phyloP scores from a whole-genome alignment of 1,140 invertebrate species.

The Drosophila subpulchrella region DNA sequence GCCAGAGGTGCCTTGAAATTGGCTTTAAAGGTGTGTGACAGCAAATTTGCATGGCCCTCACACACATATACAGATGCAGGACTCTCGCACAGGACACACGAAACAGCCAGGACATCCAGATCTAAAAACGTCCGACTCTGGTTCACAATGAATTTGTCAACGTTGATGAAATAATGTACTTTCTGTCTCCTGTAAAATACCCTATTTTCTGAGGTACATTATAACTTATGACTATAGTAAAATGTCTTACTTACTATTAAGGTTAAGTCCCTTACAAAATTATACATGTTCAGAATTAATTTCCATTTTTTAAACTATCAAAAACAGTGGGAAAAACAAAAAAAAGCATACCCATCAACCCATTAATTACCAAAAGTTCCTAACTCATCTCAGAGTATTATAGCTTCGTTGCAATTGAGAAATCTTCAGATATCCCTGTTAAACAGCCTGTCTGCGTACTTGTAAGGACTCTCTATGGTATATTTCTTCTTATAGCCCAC shows the following conservation, averaged over 20 bases:
- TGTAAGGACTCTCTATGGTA: slow-evolving; percentile 64
- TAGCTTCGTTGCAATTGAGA: slow-evolving; percentile 8
- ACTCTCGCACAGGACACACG: slow-evolving; percentile 23
- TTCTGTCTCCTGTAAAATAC: slow-evolving; percentile 13
- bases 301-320: no score
- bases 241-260: not conserved
- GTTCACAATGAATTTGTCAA: slow-evolving; percentile 72
- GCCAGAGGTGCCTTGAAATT: slow-evolving; percentile 55
- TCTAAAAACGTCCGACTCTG: slow-evolving; percentile 24
- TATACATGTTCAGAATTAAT: no score
- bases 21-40: slow-evolving; percentile 67
- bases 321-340: no score
- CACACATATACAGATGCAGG: not conserved
- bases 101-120: slow-evolving; percentile 21
- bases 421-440: slow-evolving; percentile 8
- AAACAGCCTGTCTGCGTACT: slow-evolving; percentile 45
- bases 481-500: not conserved
- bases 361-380: not conserved
- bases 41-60: slow-evolving; percentile 62
- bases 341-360: not conserved
- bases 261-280: no score
- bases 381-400: slow-evolving; percentile 1
- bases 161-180: slow-evolving; percentile 75
- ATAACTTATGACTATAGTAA: fast-evolving
- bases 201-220: not conserved